Conservation (phyloP, 2,888 invertebrate species). For the Tenthredo amoena region DNA sequence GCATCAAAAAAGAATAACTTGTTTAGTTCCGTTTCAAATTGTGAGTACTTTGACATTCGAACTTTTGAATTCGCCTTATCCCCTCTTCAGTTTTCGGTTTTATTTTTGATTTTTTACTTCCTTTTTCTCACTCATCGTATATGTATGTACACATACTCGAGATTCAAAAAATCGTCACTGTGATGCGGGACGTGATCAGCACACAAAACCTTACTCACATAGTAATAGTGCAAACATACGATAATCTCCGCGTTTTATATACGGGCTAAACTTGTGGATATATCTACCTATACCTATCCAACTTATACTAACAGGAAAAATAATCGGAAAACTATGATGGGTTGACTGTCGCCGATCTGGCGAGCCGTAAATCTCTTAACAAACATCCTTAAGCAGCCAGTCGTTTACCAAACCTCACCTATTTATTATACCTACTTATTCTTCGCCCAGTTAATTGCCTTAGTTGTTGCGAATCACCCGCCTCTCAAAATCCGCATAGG, state of each 20-base stretch:
- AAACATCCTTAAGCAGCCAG: background rate
- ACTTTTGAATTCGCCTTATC: background rate
- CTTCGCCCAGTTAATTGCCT: background rate
- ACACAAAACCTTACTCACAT: conserved; percentile 1
- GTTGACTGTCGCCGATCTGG: background rate
- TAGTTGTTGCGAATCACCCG: background rate
- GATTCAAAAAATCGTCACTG: background rate
- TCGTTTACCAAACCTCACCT: background rate
- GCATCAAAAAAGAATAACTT: too few relatives aligned
- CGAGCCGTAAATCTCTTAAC: background rate
- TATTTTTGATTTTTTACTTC: background rate
- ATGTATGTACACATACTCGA: background rate
- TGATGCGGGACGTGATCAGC: background rate
- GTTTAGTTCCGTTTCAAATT: background rate
- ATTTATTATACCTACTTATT: background rate
- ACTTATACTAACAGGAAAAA: background rate
- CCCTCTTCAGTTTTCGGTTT: background rate
- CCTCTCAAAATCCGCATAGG: background rate
- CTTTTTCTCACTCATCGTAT: background rate
- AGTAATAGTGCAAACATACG: conserved; percentile 2
- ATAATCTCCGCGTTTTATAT: background rate
- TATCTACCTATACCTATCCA: background rate
- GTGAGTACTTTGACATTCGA: background rate
- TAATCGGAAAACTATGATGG: background rate
- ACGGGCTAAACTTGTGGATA: background rate